Base-by-base conservation (phyloP, 1,140 invertebrate species). In the Chironomus striatipennis region DNA sequence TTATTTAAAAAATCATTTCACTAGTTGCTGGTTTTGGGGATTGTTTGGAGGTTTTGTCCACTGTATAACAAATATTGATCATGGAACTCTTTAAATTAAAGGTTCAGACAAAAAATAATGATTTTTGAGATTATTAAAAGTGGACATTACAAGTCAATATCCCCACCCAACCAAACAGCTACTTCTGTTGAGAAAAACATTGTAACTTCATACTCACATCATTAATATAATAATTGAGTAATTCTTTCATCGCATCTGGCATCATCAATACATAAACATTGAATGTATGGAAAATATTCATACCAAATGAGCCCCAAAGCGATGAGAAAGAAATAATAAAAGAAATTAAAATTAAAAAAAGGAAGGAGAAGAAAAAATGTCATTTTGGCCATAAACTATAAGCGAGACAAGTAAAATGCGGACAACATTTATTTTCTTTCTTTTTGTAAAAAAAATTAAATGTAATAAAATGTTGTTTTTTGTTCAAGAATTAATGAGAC, bases 401-500 rank as follows among this genome's bases (percentile, higher is more conserved):
- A 70, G 18, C 17, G 10, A 10, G 47, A 70, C 65, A 70, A 70
- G 17, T 70, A 70, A 70, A 70, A 70, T 21, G 65, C 65, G 17
- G 65, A 70, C 65, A 70, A 17, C 20, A 34, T 34, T 34, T 34
- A 34, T 34, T 70, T 70, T 70, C 20, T 70, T 70, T 70, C 20
- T 70, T 18, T 21, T 18, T 20, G 20, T 70, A 70, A n/a, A n/a
- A n/a, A n/a, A n/a, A 70, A 70, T 20, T 70, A 20, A 70, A 70
- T 20, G 65, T 18, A 70, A 70, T 70, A 70, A 70, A 70, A 21
- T 18, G 18, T 57, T 70, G 17, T 70, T 17, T 20, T 57, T 57
- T 57, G 47, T 57, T 57, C 24, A 9, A 70, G 20, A 70, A 70
- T 70, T 70, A 70, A 70, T 70, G 65, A 70, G 65, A 70, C 65